Base-by-base conservation (phyloP, 2,888 invertebrate species). In the Allygus modestus region DNA sequence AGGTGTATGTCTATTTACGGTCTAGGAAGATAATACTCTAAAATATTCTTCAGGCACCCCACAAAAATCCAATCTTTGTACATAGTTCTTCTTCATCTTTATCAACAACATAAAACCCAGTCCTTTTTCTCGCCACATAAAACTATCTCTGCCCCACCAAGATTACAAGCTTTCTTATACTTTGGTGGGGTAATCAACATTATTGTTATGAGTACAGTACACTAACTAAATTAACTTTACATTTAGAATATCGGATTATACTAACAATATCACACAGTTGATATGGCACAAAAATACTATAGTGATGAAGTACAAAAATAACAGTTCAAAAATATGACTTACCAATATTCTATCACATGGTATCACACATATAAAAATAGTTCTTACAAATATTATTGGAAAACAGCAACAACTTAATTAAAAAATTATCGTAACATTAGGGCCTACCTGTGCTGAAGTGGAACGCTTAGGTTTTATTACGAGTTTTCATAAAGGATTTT, bases 401-500 rank as follows among this genome's bases (percentile, higher is more conserved):
- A 5, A 58, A 58, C 20, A 58, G 20, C 5, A 28, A 28, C 15
- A 28, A 65, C 12, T 23, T 26, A 58, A 23, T 23, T 65, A 28
- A 1, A 31, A 65, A 65, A 65, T 15, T 31, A 65, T 65, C 65
- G 7, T 65, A 28, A 28, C 0, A 31, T n/a, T 17, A n/a, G n/a
- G n/a, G n/a, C n/a, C n/a, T n/a, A 65, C 15, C 28, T 65, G 20
- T 28, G 2, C 15, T 28, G 9, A 17, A 12, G 65, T 15, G 28
- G 65, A 26, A 65, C 5, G 2, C 12, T 31, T 31, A 65, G 28
- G 28, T 20, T 1, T 28, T 65, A 65, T 65, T 65, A 12, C 31
- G 65, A 28, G 65, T 65, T 65, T 28, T 65, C 65, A 65, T 77
- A 82, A 88, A 88, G 46, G 85, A 86, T 51, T 89, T 88, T 88